phyloP scores from a whole-genome alignment of 2,888 invertebrate genomes.

The Synergus itoensis region DNA sequence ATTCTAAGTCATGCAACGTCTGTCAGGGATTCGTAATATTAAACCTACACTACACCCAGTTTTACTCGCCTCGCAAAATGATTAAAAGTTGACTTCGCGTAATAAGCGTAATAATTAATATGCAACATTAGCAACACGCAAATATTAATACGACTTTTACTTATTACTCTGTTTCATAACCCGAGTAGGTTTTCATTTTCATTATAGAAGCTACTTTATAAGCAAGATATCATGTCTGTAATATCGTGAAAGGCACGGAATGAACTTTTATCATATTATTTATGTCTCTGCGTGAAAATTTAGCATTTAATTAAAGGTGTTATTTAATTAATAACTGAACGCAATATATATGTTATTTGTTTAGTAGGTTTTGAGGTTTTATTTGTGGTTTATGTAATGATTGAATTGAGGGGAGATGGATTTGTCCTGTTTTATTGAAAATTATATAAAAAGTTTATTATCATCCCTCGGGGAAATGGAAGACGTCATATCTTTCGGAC shows the following conservation, averaged over 20 bases:
- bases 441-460: conserved; percentile 54
- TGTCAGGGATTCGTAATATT: conserved; percentile 38
- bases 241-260: not conserved
- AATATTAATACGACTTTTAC: conserved; percentile 11
- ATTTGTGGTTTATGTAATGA: not conserved
- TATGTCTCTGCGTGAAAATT: not conserved
- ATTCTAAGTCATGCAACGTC: conserved; percentile 48
- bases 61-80: conserved; percentile 32
- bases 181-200: conserved; percentile 29
- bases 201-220: conserved; percentile 19
- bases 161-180: conserved; percentile 2
- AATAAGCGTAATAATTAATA: not conserved
- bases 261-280: conserved; percentile 2
- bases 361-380: not conserved
- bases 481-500: conserved; percentile 72
- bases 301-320: not conserved
- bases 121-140: not conserved
- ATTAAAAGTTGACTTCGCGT: conserved; percentile 22
- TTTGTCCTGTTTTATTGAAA: conserved; percentile 3
- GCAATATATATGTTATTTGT: not conserved
- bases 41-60: conserved; percentile 14
- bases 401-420: not conserved
- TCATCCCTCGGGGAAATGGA: conserved; percentile 59
- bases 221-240: conserved; percentile 8
- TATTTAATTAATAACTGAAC: not conserved